Percentiles rank a stretch among this genome's conserved stretches.
Conservation (phyloP, 35 echinoderm and acorn worm genomes). For the Eucidaris tribuloides region DNA sequence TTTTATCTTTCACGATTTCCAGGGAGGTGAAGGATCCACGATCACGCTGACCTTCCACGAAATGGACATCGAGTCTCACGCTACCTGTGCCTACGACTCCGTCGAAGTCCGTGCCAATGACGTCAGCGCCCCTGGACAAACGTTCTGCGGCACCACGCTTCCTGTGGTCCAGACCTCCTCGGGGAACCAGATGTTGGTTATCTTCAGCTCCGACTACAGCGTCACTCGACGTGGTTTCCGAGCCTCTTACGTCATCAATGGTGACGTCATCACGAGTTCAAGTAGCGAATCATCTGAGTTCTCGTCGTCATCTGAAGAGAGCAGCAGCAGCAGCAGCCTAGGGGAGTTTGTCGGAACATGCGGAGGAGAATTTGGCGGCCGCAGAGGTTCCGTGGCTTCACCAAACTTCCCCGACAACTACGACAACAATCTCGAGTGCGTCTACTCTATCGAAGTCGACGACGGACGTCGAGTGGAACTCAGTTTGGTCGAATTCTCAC, state of each 20-base stretch:
- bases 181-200: conserved; percentile 34
- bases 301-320: too few species aligned
- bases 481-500: background rate
- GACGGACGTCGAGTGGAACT: background rate
- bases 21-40: conserved; percentile 19
- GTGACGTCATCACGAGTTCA: too few species aligned
- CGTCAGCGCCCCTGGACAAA: background rate
- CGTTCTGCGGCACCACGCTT: conserved; percentile 23
- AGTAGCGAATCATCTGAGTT: too few species aligned
- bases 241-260: conserved; percentile 30
- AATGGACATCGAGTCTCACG: background rate
- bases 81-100: background rate
- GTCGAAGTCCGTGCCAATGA: background rate
- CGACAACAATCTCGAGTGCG: background rate
- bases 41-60: conserved; percentile 11
- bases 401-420: conserved; percentile 18
- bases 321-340: too few species aligned
- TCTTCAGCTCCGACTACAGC: conserved; percentile 30
- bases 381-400: background rate
- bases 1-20: too few species aligned
- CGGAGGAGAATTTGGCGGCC: background rate
- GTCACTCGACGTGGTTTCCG: conserved; percentile 10
- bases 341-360: conserved; percentile 8
- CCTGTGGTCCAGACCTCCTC: background rate
- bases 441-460: conserved; percentile 14